These are phyloP conservation scores for Antheraea pernyi DNA, from an alignment of 1,140 invertebrate genomes.

Conservation along the genomic window DNA sequence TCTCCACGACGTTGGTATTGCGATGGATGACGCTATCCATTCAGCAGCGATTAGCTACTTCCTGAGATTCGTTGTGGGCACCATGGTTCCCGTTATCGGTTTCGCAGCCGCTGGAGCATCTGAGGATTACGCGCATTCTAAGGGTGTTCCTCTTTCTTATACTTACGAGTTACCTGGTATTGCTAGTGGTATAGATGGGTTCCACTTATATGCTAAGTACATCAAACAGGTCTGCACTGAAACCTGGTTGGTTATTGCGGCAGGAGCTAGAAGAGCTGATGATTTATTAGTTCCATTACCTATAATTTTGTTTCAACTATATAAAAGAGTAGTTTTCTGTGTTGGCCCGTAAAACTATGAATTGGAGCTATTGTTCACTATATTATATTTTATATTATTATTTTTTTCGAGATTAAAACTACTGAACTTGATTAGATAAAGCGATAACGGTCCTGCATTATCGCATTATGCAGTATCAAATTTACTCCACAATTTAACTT, in stretches of 20 bases:
- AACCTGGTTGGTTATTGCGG: conserved; percentile 84
- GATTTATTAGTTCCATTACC: conserved; percentile 26
- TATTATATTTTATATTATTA: no score
- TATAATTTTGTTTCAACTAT: no score
- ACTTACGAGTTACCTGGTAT: conserved; percentile 83
- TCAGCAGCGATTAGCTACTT: conserved; percentile 22
- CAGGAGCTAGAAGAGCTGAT: conserved; percentile 48
- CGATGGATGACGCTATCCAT: conserved; percentile 66
- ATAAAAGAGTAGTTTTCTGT: no score
- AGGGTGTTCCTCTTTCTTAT: conserved; percentile 81
- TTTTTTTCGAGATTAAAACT: no score
- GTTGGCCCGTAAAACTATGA: no score
- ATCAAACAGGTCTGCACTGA: conserved; percentile 79
- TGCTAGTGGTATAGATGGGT: conserved; percentile 73
- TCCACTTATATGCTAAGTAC: conserved; percentile 80
- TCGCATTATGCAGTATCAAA: no score
- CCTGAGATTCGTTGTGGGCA: conserved; percentile 39
- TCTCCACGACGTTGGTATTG: conserved; percentile 57
- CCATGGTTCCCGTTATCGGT: conserved; percentile 31
- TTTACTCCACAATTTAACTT: no score
- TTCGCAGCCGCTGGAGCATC: conserved; percentile 80
- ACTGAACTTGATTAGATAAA: no score
- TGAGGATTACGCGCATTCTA: conserved; percentile 84
- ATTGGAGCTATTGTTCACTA: no score
- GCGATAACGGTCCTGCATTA: no score